phyloP scores from a whole-genome alignment of 1,140 invertebrate species.

The Drosophila nigrodunni region DNA sequence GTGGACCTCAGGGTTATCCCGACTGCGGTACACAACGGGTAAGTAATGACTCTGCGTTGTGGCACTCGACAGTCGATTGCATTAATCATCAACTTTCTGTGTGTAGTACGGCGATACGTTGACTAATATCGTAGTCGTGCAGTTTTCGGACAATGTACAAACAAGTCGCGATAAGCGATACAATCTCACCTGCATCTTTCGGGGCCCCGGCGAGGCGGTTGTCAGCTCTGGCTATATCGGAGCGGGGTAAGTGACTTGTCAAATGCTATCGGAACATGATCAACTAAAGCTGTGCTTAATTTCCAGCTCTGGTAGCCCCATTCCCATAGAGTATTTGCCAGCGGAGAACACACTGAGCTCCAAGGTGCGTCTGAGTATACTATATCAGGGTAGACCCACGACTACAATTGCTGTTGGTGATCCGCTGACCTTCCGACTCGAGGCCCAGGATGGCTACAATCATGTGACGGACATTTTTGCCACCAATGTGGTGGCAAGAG shows the following conservation, averaged over 20 bases:
- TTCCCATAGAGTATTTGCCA: slow-evolving; percentile 95
- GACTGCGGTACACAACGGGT: slow-evolving; percentile 95
- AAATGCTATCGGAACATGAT: neutral
- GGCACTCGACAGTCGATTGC: neutral
- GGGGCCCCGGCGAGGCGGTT: slow-evolving; percentile 95
- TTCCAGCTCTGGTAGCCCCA: slow-evolving; percentile 93
- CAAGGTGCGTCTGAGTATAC: slow-evolving; percentile 92
- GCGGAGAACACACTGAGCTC: slow-evolving; percentile 95
- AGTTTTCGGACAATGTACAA: slow-evolving; percentile 96
- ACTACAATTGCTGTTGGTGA: slow-evolving; percentile 97
- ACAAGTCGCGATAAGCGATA: slow-evolving; percentile 95
- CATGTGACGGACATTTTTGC: slow-evolving; percentile 96
- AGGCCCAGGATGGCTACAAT: slow-evolving; percentile 95
- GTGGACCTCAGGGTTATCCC: slow-evolving; percentile 94
- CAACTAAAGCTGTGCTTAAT: slow-evolving; percentile 45
- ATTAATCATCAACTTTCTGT: neutral
- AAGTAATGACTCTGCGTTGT: slow-evolving; percentile 57
- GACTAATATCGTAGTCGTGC: slow-evolving; percentile 97
- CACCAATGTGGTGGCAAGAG: slow-evolving; percentile 96
- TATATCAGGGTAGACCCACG: slow-evolving; percentile 95
- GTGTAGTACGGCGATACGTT: slow-evolving; percentile 94
- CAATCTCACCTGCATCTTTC: slow-evolving; percentile 95
- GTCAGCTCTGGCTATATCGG: slow-evolving; percentile 97
- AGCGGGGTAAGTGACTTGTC: slow-evolving; percentile 88
- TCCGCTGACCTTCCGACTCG: slow-evolving; percentile 94